phyloP scores from a whole-genome alignment of 2,113 vertebrate genomes.

The Centropristis striata region DNA sequence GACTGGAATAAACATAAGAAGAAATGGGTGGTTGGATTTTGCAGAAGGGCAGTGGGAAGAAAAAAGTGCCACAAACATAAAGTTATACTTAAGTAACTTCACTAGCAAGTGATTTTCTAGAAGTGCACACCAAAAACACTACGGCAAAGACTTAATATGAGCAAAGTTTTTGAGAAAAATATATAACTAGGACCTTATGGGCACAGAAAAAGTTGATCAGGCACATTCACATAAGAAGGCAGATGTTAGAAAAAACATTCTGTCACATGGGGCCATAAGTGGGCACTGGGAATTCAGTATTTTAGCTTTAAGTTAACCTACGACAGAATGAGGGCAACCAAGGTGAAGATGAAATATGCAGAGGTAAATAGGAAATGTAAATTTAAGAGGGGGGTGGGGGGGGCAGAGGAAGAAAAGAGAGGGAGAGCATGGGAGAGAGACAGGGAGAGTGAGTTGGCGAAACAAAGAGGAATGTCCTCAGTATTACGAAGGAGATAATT shows the following conservation, averaged over 20 bases:
- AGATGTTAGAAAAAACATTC: slow-evolving; percentile 22
- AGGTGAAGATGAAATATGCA: slow-evolving; percentile 59
- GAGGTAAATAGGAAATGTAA: slow-evolving; percentile 59
- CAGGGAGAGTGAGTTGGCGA: slow-evolving; percentile 38
- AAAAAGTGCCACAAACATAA: slow-evolving; percentile 3
- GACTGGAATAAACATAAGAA: slow-evolving; percentile 37
- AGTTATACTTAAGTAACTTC: not conserved
- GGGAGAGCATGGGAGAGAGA: slow-evolving; percentile 5
- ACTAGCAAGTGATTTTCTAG: not conserved
- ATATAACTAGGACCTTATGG: not conserved
- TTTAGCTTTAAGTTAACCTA: slow-evolving; percentile 48
- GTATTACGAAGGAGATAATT: slow-evolving; percentile 80
- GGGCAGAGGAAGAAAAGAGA: not conserved
- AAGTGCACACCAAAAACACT: not conserved
- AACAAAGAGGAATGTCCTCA: slow-evolving; percentile 69
- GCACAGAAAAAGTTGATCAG: not conserved
- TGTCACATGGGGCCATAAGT: slow-evolving; percentile 12
- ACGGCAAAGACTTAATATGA: not conserved
- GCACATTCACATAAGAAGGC: slow-evolving; percentile 2
- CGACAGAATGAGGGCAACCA: slow-evolving; percentile 52
- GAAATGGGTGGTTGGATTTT: slow-evolving; percentile 28
- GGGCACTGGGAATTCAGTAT: slow-evolving; percentile 21
- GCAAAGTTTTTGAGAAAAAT: not conserved
- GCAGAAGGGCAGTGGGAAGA: slow-evolving; percentile 6
- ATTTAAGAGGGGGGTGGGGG: slow-evolving; percentile 20